Evolutionary conservation across 1,140 invertebrate species (phyloP).

Genomic region (Drosophila rhopaloa): DNA sequence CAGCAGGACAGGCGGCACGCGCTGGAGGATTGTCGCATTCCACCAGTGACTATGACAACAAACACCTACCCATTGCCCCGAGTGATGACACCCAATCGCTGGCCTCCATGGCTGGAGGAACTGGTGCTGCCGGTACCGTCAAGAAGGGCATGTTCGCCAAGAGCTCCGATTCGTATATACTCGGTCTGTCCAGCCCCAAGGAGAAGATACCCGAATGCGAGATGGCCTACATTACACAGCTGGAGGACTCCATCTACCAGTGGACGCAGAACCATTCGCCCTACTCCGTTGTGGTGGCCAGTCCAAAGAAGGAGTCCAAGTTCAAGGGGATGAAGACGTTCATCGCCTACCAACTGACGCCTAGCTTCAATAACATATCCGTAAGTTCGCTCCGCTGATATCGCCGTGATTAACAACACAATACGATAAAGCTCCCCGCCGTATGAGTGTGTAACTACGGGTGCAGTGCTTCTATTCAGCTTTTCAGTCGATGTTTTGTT

Average conservation of each 20-base stretch:
- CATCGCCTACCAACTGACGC: constrained; percentile 98
- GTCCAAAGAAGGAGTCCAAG: constrained; percentile 98
- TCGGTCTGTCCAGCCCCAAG: constrained; percentile 89
- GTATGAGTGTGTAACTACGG: constrained; percentile 4
- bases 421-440: constrained; percentile 42
- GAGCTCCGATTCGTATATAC: constrained; percentile 90
- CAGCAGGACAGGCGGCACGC: constrained; percentile 73
- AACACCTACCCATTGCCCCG: constrained; percentile 74
- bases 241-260: constrained; percentile 87
- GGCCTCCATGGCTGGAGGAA: constrained; percentile 44
- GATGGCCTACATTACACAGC: constrained; percentile 90
- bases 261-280: constrained; percentile 90
- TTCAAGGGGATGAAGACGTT: constrained; percentile 98
- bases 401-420: constrained; percentile 49
- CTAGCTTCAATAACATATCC: constrained; percentile 97
- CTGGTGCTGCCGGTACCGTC: constrained; percentile 85
- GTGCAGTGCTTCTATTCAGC: constrained; percentile 7
- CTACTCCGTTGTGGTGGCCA: constrained; percentile 94
- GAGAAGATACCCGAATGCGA: constrained; percentile 90
- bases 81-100: constrained; percentile 73
- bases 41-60: constrained; percentile 72
- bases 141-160: constrained; percentile 95
- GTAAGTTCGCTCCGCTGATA: constrained; percentile 85
- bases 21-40: constrained; percentile 62
- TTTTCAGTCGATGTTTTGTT: background rate